Evolutionary conservation across 2,797 vertebrate species (phyloP), one percentile per base, ranked within the genome.

Genomic region (Myiothlypis chrysogaster): DNA sequence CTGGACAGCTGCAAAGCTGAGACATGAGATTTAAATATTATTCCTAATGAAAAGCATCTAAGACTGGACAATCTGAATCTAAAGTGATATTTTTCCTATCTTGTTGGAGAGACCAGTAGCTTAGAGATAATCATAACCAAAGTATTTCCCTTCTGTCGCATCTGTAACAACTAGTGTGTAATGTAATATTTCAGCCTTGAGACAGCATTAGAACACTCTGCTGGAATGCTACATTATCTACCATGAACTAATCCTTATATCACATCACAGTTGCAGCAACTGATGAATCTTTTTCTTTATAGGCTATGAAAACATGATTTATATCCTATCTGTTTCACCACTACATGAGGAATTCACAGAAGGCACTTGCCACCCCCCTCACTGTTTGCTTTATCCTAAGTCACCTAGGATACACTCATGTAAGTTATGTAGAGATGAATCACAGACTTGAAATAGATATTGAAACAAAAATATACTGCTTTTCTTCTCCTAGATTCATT

Each of bases 371-470:
- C 1, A 5, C 13, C 43, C 20, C 21, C 20, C 2, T 53, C 50
- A 53, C 47, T 69, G 39, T 34, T 56, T 75, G 21, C 49, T 72
- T 89, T 79, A 49, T 34, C 82, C 22, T 39, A 84, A 66, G 75
- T 92, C 82, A 80, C 60, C 49, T 43, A 85, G 41, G 20, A 87
- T 87, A 87, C 8, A 61, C 53, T 91, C 64, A 52, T 28, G n/a
- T 85, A 77, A 77, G 75, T 78, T 83, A 83, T 1, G 1, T 35
- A 53, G 79, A 66, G 19, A 87, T 93, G 68, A 91, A 89, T 90
- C 71, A 80, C 35, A 81, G 83, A 70, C 47, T 84, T 84, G 81
- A 94, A 96, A 92, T 46, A 87, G 57, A 71, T 46, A 57, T 3
- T 55, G 43, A 64, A 93, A 63, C 15, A 87, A 82, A 93, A 85